phyloP scores from a whole-genome alignment of 2,797 vertebrate genomes.

The Anabas testudineus region DNA sequence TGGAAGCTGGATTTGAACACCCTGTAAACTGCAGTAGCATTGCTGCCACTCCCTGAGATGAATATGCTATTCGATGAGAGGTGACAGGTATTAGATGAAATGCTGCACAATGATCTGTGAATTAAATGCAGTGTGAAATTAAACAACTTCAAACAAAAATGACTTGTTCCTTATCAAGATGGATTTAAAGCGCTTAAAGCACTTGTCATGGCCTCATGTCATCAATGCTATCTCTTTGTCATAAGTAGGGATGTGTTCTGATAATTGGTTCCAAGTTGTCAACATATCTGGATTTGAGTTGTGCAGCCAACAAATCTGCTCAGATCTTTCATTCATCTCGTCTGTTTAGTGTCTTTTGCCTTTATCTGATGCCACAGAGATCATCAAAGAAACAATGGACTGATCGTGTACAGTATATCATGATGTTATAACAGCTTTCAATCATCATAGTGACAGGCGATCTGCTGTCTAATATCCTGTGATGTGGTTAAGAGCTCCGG shows the following conservation, averaged over 20 bases:
- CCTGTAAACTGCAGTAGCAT: background rate
- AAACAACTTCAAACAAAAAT: slow-evolving; percentile 35
- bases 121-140: slow-evolving; percentile 54
- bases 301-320: no score
- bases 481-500: no score
- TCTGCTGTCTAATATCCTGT: no score
- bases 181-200: slow-evolving; percentile 20
- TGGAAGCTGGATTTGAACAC: background rate
- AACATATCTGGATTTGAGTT: no score
- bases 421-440: no score
- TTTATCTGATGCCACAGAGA: no score
- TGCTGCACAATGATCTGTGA: slow-evolving; percentile 29
- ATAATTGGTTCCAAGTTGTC: background rate
- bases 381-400: no score
- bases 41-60: slow-evolving; percentile 16
- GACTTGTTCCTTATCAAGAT: slow-evolving; percentile 27
- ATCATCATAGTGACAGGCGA: no score
- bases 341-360: background rate
- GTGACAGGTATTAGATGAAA: slow-evolving; percentile 38
- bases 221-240: background rate
- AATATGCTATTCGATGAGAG: slow-evolving; percentile 25
- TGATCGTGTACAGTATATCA: no score
- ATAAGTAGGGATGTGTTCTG: background rate
- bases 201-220: slow-evolving; percentile 2
- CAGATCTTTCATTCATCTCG: no score